Evolutionary conservation across 2,888 invertebrate species (phyloP), one percentile per base, ranked within the genome.

Genomic region (Agrilus mali): DNA sequence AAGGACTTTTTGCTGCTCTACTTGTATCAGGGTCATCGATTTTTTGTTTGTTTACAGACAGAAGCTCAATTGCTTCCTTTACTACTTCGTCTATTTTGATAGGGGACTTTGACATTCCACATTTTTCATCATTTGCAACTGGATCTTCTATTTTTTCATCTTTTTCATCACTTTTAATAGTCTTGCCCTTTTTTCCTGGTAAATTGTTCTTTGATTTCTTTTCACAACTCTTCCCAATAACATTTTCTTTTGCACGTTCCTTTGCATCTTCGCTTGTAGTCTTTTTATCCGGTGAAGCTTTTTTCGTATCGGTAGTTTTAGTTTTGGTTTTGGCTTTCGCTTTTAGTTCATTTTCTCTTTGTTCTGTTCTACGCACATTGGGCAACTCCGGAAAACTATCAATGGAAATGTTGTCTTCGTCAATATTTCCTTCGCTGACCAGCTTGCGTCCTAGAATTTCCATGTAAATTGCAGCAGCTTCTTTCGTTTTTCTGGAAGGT

Each of bases 401-500:
- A 17, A 79, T 63, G 0, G 81, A 80, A 10, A 73, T 57, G 54
- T 74, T 75, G 55, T 79, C 80, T 27, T 77, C 78, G 49, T 77
- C 74, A 17, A 74, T 71, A 45, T 74, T 72, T 40, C 75, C 77
- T 20, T 77, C 77, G 50, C 75, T 70, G 15, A 77, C 75, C 40
- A 83, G 65, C 58, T 81, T 81, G 52, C 80, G 76, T 4, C 80
- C 80, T 38, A 84, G 69, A 49, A 83, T 74, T 56, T 82, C 82
- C 78, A 84, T 79, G 51, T 81, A 82, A 42, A 82, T 74, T 7
- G 82, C 74, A 2, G 83, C 83, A 17, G 82, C 82, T 64, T 82
- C 82, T 61, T 84, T 85, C 1, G 82, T 82, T 62, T 82, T 83
- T 32, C 84, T 69, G 8, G 76, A 71, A 0, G 80, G 81, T 34